These are phyloP conservation scores for Bombus superbus DNA, from an alignment of 1,140 invertebrate species.

Conservation along the genomic window DNA sequence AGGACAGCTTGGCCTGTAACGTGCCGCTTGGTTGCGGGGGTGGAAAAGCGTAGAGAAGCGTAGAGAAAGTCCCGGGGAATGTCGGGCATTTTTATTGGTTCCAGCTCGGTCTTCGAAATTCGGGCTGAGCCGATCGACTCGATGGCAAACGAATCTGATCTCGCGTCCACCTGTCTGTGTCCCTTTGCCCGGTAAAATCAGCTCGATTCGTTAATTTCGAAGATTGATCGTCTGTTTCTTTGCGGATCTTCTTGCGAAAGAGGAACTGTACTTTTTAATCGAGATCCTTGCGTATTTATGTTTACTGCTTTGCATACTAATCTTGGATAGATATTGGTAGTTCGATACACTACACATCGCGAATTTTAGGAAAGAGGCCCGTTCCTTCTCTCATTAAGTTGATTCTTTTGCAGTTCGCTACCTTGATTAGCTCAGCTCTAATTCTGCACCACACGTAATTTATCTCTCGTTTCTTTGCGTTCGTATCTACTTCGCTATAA, in stretches of 20 bases:
- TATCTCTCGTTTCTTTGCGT: no score
- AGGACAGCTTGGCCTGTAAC: slow-evolving; percentile 50
- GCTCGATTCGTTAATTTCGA: not conserved
- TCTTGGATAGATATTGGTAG: no score
- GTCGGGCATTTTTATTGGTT: slow-evolving; percentile 71
- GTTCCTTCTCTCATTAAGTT: no score
- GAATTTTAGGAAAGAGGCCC: no score
- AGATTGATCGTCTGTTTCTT: no score
- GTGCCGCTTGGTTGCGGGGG: slow-evolving; percentile 19
- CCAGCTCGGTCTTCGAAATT: slow-evolving; percentile 60
- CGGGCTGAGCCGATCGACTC: slow-evolving; percentile 51
- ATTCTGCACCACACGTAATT: no score
- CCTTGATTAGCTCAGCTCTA: no score
- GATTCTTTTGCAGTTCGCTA: no score
- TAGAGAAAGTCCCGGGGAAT: slow-evolving; percentile 55
- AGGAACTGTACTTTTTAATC: not conserved
- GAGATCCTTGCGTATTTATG: no score
- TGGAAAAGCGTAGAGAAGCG: slow-evolving; percentile 36
- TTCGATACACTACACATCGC: no score
- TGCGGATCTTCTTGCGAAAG: not conserved
- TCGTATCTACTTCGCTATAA: no score
- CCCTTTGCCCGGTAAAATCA: slow-evolving; percentile 1
- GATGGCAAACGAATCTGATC: slow-evolving; percentile 62
- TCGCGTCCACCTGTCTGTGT: slow-evolving; percentile 30
- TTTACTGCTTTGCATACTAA: no score